A percentile compares a stretch with the other conserved stretches of the same genome.
These are phyloP conservation scores for Nasua narica DNA, from an alignment of 2,797 vertebrate genomes.

Conservation along the genomic window DNA sequence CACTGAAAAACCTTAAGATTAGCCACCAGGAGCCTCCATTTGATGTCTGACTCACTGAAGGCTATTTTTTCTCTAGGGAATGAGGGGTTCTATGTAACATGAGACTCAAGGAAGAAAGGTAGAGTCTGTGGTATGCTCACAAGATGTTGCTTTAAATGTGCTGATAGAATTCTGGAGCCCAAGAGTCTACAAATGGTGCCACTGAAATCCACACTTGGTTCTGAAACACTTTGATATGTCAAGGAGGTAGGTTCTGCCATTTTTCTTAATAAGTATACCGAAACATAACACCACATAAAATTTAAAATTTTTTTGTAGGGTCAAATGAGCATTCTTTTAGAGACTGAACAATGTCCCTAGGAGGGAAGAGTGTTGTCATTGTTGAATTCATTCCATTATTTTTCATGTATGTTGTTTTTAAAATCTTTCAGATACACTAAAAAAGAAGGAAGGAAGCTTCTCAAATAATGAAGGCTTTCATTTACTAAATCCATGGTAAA, in stretches of 20 bases:
- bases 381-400: background rate
- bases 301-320: background rate
- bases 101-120: background rate
- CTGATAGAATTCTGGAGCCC: background rate
- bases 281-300: background rate
- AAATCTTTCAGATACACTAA: background rate
- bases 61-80: background rate
- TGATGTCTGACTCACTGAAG: background rate
- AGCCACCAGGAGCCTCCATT: background rate
- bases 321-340: background rate
- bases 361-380: background rate
- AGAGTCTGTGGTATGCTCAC: background rate
- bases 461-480: background rate
- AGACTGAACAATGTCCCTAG: background rate
- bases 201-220: background rate
- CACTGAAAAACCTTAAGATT: constrained; percentile 41
- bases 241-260: background rate
- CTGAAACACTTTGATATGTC: background rate
- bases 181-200: background rate
- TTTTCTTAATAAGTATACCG: background rate
- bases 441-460: background rate
- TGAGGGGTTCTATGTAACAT: background rate
- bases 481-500: background rate
- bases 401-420: background rate
- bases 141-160: background rate